Conservation (phyloP, 2,888 invertebrate genomes). For the Ephialtes manifestator region DNA sequence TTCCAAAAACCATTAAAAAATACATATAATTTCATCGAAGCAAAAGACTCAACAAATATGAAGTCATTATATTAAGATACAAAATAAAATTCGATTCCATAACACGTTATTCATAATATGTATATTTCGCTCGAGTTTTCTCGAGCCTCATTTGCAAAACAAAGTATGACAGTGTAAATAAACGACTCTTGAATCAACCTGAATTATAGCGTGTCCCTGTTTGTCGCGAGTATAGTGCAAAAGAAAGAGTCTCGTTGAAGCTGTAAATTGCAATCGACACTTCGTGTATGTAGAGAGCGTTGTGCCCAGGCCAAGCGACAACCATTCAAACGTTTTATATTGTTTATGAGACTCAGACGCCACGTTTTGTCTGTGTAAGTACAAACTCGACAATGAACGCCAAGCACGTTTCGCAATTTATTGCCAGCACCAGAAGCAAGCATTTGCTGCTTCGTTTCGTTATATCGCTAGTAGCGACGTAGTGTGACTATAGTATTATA, state of each 20-base stretch:
- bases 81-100: too few species aligned
- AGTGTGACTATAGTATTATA: constrained; percentile 22
- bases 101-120: background rate
- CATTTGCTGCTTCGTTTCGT: background rate
- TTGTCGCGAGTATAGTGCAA: constrained; percentile 31
- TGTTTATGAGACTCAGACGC: constrained; percentile 68
- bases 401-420: constrained; percentile 64
- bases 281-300: constrained; percentile 42
- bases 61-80: too few species aligned
- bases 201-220: constrained; percentile 57
- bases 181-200: constrained; percentile 21
- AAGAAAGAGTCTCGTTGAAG: constrained; percentile 49
- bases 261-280: constrained; percentile 71
- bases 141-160: background rate
- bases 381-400: constrained; percentile 65
- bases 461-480: background rate
- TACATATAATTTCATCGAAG: too few species aligned
- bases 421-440: constrained; percentile 32
- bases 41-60: too few species aligned
- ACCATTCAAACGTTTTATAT: constrained; percentile 70
- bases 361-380: constrained; percentile 44
- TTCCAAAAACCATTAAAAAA: too few species aligned
- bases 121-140: background rate
- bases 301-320: constrained; percentile 35
- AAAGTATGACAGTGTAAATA: background rate